These are phyloP conservation scores for Ambastaia sidthimunki DNA, from an alignment of 2,797 vertebrate species.

Conservation along the genomic window DNA sequence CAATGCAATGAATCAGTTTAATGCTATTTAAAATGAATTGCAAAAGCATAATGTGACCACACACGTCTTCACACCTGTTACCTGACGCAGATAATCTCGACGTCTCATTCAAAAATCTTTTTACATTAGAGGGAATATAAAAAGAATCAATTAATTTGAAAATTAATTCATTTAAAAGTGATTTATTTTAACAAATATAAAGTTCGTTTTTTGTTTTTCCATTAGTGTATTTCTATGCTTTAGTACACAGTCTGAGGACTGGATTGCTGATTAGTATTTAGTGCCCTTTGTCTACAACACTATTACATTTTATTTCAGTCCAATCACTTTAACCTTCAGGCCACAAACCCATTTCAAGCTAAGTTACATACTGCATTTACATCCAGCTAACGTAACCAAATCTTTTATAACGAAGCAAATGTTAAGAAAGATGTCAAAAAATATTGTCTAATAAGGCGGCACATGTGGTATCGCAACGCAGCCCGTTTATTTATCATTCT, in stretches of 20 bases:
- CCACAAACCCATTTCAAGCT: not conserved
- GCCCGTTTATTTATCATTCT: not conserved
- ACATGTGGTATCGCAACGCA: not conserved
- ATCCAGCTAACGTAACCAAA: not conserved
- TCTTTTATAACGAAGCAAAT: not conserved
- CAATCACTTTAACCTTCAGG: not conserved
- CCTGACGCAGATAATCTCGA: conserved; percentile 18
- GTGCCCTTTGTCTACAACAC: not conserved
- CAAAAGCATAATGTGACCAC: conserved; percentile 1
- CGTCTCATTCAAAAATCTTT: not conserved
- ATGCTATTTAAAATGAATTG: not conserved
- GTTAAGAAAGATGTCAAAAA: not conserved
- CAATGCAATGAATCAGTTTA: not conserved
- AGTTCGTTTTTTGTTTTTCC: too few relatives aligned
- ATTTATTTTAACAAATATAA: not conserved
- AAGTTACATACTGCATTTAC: not conserved
- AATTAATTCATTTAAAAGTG: not conserved
- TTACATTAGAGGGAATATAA: not conserved
- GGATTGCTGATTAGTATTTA: not conserved
- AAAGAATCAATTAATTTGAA: not conserved
- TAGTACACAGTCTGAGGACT: not conserved
- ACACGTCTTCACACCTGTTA: conserved; percentile 41
- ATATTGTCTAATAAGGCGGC: not conserved
- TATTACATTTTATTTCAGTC: not conserved
- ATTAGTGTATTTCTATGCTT: not conserved